A percentile compares a stretch with the other conserved stretches of the same genome.
Evolutionary conservation across 2,888 invertebrate genomes (phyloP).

Genomic region (Cyaniris semiargus): DNA sequence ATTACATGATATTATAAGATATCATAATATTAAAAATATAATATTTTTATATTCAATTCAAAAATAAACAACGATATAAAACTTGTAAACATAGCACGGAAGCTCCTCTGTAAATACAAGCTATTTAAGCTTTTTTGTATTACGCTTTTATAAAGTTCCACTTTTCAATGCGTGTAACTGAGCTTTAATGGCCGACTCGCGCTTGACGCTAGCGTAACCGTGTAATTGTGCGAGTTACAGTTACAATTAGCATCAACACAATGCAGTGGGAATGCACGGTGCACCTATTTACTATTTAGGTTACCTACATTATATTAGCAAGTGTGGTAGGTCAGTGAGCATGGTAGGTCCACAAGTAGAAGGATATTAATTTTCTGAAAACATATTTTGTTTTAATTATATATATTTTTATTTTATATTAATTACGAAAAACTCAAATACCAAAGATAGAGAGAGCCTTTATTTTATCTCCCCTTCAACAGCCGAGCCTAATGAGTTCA

Average conservation of each 20-base stretch:
- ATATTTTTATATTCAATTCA: too few species aligned
- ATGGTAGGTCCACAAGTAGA: too few species aligned
- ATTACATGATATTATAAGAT: too few species aligned
- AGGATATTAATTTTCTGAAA: too few species aligned
- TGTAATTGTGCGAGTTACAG: constrained; percentile 43
- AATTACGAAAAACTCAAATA: not conserved
- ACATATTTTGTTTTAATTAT: too few species aligned
- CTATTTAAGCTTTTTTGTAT: not conserved
- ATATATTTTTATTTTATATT: too few species aligned
- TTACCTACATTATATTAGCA: not conserved
- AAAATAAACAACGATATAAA: too few species aligned
- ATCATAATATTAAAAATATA: too few species aligned
- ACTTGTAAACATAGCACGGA: too few species aligned
- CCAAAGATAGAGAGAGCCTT: not conserved
- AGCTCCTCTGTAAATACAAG: too few species aligned
- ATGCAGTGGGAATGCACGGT: constrained; percentile 39
- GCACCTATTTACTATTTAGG: constrained; percentile 26
- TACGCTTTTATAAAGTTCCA: not conserved
- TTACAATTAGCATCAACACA: constrained; percentile 47
- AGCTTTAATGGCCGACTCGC: not conserved
- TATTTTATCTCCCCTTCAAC: not conserved
- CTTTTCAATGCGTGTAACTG: not conserved
- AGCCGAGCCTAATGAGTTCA: constrained; percentile 28
- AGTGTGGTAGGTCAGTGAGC: not conserved
- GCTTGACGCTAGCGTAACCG: constrained; percentile 30